Evolutionary conservation across 2,888 invertebrate genomes (phyloP).

Genomic region (Cataglyphis rosenhaueri): DNA sequence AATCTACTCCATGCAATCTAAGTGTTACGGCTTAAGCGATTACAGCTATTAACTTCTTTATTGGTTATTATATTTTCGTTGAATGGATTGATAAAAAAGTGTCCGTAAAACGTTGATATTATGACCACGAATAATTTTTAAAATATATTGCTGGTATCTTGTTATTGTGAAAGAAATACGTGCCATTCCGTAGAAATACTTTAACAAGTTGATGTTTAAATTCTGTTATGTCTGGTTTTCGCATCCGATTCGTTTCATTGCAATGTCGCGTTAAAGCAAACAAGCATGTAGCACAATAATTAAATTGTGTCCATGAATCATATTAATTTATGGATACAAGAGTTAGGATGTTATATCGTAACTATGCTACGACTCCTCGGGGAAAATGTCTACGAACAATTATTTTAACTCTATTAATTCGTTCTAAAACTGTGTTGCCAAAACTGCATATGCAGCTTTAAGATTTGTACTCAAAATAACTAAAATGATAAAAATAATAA

Average conservation of each 20-base stretch:
- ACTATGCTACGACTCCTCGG: background rate
- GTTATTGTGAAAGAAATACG: background rate
- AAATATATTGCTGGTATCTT: background rate
- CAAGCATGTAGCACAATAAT: constrained; percentile 32
- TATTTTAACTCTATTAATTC: background rate
- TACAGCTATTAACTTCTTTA: constrained; percentile 56
- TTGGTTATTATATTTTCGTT: constrained; percentile 46
- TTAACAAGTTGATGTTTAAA: constrained; percentile 24
- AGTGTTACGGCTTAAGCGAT: constrained; percentile 61
- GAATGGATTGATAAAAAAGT: constrained; percentile 57
- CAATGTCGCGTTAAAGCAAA: constrained; percentile 12
- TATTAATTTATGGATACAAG: constrained; percentile 38
- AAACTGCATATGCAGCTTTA: background rate
- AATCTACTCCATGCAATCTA: constrained; percentile 51
- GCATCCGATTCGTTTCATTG: constrained; percentile 28
- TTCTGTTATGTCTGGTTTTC: constrained; percentile 31
- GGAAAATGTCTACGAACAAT: background rate
- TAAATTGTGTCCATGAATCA: constrained; percentile 45
- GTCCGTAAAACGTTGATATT: background rate
- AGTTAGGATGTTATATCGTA: constrained; percentile 7
- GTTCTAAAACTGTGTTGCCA: background rate
- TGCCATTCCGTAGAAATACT: background rate
- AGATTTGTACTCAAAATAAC: background rate
- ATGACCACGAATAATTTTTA: background rate
- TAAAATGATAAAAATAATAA: background rate